A percentile compares a stretch with the other conserved stretches of the same genome.
phyloP scores from a whole-genome alignment of 2,888 invertebrate genomes.

The Philhelius pedissequus region DNA sequence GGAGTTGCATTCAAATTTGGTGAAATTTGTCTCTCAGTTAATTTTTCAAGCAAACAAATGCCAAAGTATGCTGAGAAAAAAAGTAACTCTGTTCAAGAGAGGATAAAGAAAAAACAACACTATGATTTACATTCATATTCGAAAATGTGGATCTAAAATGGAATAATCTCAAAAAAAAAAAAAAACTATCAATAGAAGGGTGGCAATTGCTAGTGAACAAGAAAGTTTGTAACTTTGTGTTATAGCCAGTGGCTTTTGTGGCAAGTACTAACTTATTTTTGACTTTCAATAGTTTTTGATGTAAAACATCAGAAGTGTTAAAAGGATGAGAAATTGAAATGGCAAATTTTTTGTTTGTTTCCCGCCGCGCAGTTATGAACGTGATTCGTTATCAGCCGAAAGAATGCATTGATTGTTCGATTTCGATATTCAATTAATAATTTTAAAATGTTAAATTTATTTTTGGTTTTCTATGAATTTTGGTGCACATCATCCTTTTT shows the following conservation, averaged over 20 bases:
- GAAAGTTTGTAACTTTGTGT: conserved; percentile 30
- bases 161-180: conserved; percentile 22
- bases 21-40: background rate
- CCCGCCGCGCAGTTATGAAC: background rate
- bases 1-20: too few relatives aligned
- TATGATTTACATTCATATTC: conserved; percentile 50
- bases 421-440: too few relatives aligned
- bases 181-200: conserved; percentile 20
- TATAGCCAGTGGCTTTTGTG: conserved; percentile 7
- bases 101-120: background rate
- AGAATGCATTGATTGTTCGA: background rate
- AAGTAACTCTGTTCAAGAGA: background rate
- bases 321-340: conserved; percentile 55
- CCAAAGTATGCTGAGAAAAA: background rate
- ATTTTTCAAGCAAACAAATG: conserved; percentile 31
- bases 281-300: background rate
- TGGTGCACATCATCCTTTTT: too few relatives aligned
- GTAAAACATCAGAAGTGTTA: too few relatives aligned
- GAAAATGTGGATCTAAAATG: conserved; percentile 38
- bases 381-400: background rate
- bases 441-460: background rate
- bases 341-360: conserved; percentile 35
- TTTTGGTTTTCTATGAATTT: background rate
- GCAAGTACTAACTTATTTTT: background rate
- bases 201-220: conserved; percentile 38